phyloP scores from a whole-genome alignment of 2,113 vertebrate genomes.

The Clarias batrachus region DNA sequence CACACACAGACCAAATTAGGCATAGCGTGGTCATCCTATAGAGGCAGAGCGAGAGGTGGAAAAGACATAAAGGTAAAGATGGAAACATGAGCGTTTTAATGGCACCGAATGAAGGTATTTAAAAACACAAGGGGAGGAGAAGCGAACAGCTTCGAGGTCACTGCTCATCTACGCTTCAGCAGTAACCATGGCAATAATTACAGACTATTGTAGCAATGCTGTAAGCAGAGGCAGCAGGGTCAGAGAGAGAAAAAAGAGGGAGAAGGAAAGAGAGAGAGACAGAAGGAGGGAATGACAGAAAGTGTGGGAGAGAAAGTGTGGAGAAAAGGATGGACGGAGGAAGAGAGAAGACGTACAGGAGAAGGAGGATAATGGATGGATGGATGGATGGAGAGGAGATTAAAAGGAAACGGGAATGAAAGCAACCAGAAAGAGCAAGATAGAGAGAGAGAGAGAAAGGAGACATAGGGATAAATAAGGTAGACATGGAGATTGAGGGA shows the following conservation, averaged over 20 bases:
- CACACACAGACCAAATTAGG: neutral
- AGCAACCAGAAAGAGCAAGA: neutral
- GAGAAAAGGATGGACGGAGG: neutral
- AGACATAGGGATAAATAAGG: neutral
- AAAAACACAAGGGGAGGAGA: conserved; percentile 30
- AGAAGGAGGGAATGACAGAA: neutral
- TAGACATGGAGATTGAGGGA: neutral
- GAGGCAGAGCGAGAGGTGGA: neutral
- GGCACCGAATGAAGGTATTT: conserved; percentile 33
- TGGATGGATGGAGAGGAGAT: too few relatives aligned
- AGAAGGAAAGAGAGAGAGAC: neutral
- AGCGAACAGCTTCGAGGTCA: conserved; percentile 27
- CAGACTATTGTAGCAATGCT: conserved; percentile 45
- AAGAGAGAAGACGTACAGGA: neutral
- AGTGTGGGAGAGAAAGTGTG: neutral
- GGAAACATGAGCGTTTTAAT: conserved; percentile 10
- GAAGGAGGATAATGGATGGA: too few relatives aligned
- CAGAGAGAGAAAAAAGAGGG: conserved; percentile 11
- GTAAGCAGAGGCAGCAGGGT: conserved; percentile 46
- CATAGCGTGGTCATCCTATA: neutral
- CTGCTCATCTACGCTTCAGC: conserved; percentile 33
- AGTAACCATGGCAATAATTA: conserved; percentile 57
- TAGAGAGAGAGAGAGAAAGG: neutral
- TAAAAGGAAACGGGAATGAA: neutral
- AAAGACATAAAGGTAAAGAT: neutral